Percentiles rank a stretch among this genome's conserved stretches.
Conservation (phyloP, 2,797 vertebrate species). For the Amphiprion clarkii region DNA sequence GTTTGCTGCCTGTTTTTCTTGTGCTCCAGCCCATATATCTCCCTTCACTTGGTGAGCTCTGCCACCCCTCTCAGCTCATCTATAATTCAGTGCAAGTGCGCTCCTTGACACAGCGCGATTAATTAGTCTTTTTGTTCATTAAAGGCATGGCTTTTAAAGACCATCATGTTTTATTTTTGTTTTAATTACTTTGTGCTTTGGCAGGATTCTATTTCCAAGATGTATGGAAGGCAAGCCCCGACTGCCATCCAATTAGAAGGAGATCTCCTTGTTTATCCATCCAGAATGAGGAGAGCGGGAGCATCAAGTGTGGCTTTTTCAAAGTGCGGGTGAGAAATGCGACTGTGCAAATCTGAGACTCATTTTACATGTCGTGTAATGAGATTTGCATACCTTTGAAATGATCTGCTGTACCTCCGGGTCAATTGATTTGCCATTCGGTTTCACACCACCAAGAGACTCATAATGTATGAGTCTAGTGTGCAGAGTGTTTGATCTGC, state of each 20-base stretch:
- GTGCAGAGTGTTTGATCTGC: constrained; percentile 6
- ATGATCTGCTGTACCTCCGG: constrained; percentile 16
- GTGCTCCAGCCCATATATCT: constrained; percentile 1
- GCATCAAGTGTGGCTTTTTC: constrained; percentile 32
- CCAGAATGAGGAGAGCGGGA: constrained; percentile 8
- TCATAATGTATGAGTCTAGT: neutral
- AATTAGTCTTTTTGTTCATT: constrained; percentile 84
- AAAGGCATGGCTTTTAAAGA: constrained; percentile 76
- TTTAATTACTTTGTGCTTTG: constrained; percentile 78
- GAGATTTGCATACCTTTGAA: constrained; percentile 64
- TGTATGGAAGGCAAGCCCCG: constrained; percentile 47
- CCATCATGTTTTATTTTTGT: constrained; percentile 80
- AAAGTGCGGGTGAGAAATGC: constrained; percentile 4
- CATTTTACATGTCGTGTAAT: constrained; percentile 33
- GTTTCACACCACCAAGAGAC: constrained; percentile 25
- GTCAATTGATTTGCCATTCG: constrained; percentile 54
- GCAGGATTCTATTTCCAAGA: constrained; percentile 68
- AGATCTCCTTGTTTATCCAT: constrained; percentile 54
- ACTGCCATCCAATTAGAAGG: constrained; percentile 62
- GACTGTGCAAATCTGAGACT: constrained; percentile 12
- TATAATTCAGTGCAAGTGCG: constrained; percentile 75
- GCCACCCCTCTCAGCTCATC: constrained; percentile 65
- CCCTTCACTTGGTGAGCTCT: constrained; percentile 53
- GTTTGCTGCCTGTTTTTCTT: too few relatives aligned
- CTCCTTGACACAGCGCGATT: constrained; percentile 77